Conservation (phyloP, 2,797 vertebrate genomes). For the Vespertilio murinus region DNA sequence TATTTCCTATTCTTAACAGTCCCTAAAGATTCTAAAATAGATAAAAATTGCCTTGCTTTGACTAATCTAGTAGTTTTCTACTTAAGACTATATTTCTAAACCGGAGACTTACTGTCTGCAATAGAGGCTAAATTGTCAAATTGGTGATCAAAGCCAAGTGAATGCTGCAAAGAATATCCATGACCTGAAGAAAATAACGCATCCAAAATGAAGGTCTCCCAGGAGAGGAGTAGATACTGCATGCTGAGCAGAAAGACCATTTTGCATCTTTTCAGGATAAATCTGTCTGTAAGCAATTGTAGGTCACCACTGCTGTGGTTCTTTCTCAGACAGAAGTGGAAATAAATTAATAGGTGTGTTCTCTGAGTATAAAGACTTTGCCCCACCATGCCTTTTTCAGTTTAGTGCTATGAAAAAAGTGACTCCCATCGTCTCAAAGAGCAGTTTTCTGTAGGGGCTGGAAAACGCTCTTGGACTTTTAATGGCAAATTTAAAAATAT, state of each 20-base stretch:
- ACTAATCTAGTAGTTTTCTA: conserved; percentile 22
- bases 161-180: neutral
- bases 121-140: neutral
- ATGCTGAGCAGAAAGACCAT: neutral
- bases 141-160: conserved; percentile 26
- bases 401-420: neutral
- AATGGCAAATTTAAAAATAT: neutral
- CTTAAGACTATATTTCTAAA: conserved; percentile 27
- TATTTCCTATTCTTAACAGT: conserved; percentile 32
- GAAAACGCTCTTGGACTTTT: conserved; percentile 1
- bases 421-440: conserved; percentile 33
- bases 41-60: neutral
- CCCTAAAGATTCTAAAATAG: conserved; percentile 50
- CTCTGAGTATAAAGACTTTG: conserved; percentile 16
- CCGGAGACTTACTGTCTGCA: conserved; percentile 29
- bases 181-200: neutral
- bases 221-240: neutral
- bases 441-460: neutral
- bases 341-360: neutral
- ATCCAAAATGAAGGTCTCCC: neutral
- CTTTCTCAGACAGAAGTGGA: neutral
- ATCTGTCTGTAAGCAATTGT: neutral
- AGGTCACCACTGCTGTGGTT: neutral
- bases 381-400: neutral
- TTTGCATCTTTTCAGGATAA: conserved; percentile 14